These are phyloP conservation scores for Chironex yamaguchii DNA, from an alignment of 30 jellyfish, hydroid and myxozoan genomes.

Conservation along the genomic window DNA sequence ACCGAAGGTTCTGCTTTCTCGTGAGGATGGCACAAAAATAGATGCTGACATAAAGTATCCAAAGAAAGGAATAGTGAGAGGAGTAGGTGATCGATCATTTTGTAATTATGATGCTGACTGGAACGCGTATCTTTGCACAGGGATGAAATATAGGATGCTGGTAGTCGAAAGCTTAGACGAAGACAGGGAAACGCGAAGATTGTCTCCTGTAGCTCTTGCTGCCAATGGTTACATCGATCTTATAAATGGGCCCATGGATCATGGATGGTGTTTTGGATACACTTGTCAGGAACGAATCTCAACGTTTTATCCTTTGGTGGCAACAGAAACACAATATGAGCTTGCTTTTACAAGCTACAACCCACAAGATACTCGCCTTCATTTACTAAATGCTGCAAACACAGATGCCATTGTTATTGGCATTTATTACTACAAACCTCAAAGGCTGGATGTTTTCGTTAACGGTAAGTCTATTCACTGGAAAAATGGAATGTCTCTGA, in stretches of 20 bases:
- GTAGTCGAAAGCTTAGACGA: constrained; percentile 90
- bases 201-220: constrained; percentile 88
- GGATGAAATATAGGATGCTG: constrained; percentile 70
- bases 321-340: constrained; percentile 65
- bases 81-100: constrained; percentile 44
- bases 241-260: constrained; percentile 98
- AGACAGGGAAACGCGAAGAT: constrained; percentile 90
- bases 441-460: constrained; percentile 81
- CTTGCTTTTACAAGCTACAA: constrained; percentile 76
- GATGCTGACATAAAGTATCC: constrained; percentile 75
- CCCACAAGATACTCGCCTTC: constrained; percentile 85
- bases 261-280: constrained; percentile 98
- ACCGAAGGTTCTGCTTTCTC: constrained; percentile 80
- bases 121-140: constrained; percentile 79
- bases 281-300: constrained; percentile 97
- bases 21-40: constrained; percentile 69
- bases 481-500: too few relatives aligned
- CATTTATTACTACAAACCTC: constrained; percentile 80
- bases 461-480: constrained; percentile 80
- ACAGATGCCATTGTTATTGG: constrained; percentile 71
- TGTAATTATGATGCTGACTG: constrained; percentile 70
- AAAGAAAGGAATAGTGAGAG: constrained; percentile 92
- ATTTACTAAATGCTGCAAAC: constrained; percentile 75
- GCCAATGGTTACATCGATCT: constrained; percentile 86
- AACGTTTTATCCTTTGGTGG: constrained; percentile 83